phyloP scores from a whole-genome alignment of 2,888 invertebrate species.

The Stenolophus ochropezus region DNA sequence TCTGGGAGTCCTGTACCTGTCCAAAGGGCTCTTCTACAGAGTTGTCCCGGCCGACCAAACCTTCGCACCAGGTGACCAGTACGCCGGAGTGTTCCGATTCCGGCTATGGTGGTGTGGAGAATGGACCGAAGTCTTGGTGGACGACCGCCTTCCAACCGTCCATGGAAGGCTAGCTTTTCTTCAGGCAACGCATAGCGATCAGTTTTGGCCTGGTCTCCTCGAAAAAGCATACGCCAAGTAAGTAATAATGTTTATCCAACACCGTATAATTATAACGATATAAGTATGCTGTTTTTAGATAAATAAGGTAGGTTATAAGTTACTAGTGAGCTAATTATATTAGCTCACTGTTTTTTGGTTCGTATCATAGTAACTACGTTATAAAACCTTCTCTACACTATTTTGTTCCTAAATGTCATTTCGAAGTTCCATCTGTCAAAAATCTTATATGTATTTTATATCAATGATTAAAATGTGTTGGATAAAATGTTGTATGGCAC shows the following conservation, averaged over 20 bases:
- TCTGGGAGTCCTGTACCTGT: conserved; percentile 87
- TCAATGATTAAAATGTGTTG: no score
- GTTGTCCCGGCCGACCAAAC: conserved; percentile 94
- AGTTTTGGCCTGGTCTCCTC: conserved; percentile 91
- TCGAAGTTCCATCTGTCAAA: no score
- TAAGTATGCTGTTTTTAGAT: no score
- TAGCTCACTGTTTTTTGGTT: no score
- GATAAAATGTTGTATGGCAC: no score
- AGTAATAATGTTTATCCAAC: conserved; percentile 70
- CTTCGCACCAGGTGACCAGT: conserved; percentile 80
- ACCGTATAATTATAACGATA: no score
- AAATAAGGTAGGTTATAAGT: no score
- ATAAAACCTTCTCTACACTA: no score
- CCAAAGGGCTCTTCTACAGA: conserved; percentile 91
- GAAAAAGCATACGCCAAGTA: conserved; percentile 96
- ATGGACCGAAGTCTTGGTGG: conserved; percentile 92
- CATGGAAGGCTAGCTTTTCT: conserved; percentile 91
- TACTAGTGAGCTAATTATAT: no score
- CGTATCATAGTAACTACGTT: no score
- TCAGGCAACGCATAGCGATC: conserved; percentile 86
- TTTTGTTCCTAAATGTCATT: no score
- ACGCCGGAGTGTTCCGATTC: conserved; percentile 90
- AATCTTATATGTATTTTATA: no score
- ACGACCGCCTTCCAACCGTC: conserved; percentile 91
- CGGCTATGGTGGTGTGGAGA: conserved; percentile 96